Base-by-base conservation (phyloP, 1,140 invertebrate species). In the Hydropsyche tenuis region DNA sequence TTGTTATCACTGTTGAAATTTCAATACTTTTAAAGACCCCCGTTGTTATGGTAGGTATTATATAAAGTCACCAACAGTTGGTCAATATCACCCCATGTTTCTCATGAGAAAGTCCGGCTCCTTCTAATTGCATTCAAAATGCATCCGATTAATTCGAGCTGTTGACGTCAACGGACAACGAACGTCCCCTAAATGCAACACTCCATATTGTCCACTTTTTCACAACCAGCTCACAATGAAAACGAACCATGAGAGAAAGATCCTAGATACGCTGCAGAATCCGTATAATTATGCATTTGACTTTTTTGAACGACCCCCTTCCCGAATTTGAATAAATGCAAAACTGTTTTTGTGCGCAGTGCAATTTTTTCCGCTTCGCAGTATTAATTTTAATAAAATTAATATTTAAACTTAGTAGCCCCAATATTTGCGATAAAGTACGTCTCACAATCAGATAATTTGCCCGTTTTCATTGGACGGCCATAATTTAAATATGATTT, bases 101-200 rank as follows among this genome's bases (percentile, higher is more conserved):
- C 56, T 60, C 56, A 60, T 60, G 56, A 60, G 56, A 60, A 60
- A 60, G 48, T 53, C 48, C 48, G 20, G n/a, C 16, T 1, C n/a
- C 45, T 46, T 46, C 48, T 60, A 12, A 60, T 60, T 60, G 56
- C 56, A 60, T 60, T 12, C 22, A 60, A 37, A 37, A 60, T 60
- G 23, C 23, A 60, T 60, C 48, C 48, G 48, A 53, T 53, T 53
- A 53, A 53, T 53, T 18, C 56, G 56, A 60, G 25, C 56, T 25
- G 22, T 14, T 27, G 20, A 37, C 20, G 11, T 53, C n/a, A 53
- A 53, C 51, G n/a, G n/a, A n/a, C 30, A 37, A 37, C 30, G 30
- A 37, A 37, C 22, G 56, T 60, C 56, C 56, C 56, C 56, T 25
- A 25, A 18, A 9, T 56, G 12, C 18, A 25, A 14, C 22, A 25